A percentile compares a stretch with the other conserved stretches of the same genome.
Conservation (phyloP, 1,140 invertebrate species). For the Telenomus remus region DNA sequence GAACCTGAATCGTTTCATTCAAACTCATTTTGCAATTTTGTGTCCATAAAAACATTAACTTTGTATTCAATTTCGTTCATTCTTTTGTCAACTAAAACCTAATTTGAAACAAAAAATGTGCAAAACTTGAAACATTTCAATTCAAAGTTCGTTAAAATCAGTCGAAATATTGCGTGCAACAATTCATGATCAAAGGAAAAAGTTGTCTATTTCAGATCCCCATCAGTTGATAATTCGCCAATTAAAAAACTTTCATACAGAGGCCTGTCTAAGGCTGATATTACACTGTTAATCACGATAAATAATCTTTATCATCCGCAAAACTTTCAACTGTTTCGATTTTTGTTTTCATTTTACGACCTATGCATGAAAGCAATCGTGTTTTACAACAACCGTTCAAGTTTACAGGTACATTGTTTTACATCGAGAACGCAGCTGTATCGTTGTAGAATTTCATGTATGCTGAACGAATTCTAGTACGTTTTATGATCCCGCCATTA, state of each 20-base stretch:
- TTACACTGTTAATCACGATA: slow-evolving; percentile 21
- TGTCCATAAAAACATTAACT: too few species aligned
- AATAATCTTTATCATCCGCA: slow-evolving; percentile 20
- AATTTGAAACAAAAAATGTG: too few species aligned
- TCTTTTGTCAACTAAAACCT: too few species aligned
- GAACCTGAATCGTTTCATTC: too few species aligned
- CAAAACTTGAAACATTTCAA: too few species aligned
- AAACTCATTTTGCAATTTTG: too few species aligned
- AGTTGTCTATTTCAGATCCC: slow-evolving; percentile 21
- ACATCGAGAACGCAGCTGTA: background rate
- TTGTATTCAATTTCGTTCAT: too few species aligned
- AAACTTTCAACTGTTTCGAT: slow-evolving; percentile 19
- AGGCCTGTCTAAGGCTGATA: slow-evolving; percentile 17
- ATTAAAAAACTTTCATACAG: slow-evolving; percentile 25
- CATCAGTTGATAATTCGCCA: slow-evolving; percentile 19
- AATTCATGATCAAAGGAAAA: slow-evolving; percentile 32
- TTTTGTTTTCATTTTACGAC: slow-evolving; percentile 32
- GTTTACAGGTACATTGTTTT: slow-evolving; percentile 3
- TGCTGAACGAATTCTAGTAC: too few species aligned
- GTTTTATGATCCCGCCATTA: too few species aligned
- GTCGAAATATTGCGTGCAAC: slow-evolving; percentile 1
- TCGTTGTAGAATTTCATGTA: too few species aligned
- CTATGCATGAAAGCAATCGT: slow-evolving; percentile 5
- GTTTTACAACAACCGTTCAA: too few species aligned
- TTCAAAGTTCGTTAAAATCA: too few species aligned